Evolutionary conservation across 2,797 vertebrate genomes (phyloP).

Genomic region (Acomys russatus): DNA sequence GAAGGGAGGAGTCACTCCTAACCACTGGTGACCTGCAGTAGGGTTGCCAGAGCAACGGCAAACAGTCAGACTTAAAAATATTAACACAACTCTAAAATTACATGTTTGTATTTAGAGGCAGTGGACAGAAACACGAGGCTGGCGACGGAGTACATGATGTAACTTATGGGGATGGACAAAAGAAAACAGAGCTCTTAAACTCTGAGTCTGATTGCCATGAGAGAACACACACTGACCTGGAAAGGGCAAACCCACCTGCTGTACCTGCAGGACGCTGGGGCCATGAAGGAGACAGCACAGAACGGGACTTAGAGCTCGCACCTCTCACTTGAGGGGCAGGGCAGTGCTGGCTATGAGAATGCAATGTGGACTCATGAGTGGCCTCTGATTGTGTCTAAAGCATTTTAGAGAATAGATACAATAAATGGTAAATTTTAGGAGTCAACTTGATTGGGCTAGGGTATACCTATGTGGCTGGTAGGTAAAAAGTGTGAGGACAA

Average conservation of each 20-base stretch:
- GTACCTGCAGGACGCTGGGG: neutral
- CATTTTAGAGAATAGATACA: neutral
- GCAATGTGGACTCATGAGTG: neutral
- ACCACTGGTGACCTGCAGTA: neutral
- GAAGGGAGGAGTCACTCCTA: neutral
- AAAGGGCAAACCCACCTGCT: neutral
- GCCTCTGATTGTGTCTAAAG: neutral
- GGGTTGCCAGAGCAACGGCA: neutral
- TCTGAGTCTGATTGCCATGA: neutral
- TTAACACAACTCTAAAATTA: neutral
- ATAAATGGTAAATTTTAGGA: neutral
- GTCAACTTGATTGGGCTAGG: neutral
- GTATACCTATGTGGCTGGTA: neutral
- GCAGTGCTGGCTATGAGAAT: neutral
- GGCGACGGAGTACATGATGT: neutral
- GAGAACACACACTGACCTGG: neutral
- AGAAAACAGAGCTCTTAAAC: neutral
- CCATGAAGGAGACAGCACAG: neutral
- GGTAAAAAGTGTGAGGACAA: neutral
- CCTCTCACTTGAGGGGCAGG: neutral
- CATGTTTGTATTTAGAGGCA: neutral
- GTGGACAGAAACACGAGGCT: neutral
- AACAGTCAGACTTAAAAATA: neutral
- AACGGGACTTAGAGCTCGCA: neutral
- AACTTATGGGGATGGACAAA: neutral